Evolutionary conservation across 2,113 vertebrate species (phyloP), one percentile per base, ranked within the genome.

Genomic region (Toxostoma redivivum): DNA sequence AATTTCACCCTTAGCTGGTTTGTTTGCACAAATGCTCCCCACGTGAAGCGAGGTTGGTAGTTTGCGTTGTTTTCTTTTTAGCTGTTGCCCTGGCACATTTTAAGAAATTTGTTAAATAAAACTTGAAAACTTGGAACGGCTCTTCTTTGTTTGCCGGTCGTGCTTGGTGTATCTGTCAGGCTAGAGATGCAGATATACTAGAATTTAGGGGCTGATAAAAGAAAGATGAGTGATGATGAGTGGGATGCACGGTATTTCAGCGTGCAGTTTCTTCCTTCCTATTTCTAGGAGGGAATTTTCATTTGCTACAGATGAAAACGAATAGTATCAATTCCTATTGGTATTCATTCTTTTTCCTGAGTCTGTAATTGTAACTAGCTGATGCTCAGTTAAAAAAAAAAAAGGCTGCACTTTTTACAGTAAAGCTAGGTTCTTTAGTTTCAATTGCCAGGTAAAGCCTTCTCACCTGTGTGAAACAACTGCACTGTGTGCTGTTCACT

Each of bases 401-500:
- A 21, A 35, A 47, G 27, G 0, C 47, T 33, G 8, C 4, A 3
- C 4, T 51, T 28, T 51, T 30, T 51, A 11, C 27, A 30, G 15
- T 51, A 28, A 53, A 53, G 28, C 28, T 31, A 38, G 33, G 17
- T 30, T 11, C 21, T 92, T 74, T 30, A 24, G 4, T 28, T 86
- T 47, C 15, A 45, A 0, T 27, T 53, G 20, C 2, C 2, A 31
- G 30, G 72, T 42, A 35, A 37, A 72, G 11, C 23, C 2, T 19
- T 24, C 28, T 47, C 10, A 8, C 31, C 22, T 20, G 24, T 81
- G 44, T 40, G 0, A 1, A 7, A 31, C 31, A 44, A 2, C 9
- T 22, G 22, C 8, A 0, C 12, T 7, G 13, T 42, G 12, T 77
- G 60, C 30, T 23, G 44, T 19, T 78, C 2, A 2, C 22, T 62